phyloP scores from a whole-genome alignment of 2,113 vertebrate species.

The Beaufortia kweichowensis region DNA sequence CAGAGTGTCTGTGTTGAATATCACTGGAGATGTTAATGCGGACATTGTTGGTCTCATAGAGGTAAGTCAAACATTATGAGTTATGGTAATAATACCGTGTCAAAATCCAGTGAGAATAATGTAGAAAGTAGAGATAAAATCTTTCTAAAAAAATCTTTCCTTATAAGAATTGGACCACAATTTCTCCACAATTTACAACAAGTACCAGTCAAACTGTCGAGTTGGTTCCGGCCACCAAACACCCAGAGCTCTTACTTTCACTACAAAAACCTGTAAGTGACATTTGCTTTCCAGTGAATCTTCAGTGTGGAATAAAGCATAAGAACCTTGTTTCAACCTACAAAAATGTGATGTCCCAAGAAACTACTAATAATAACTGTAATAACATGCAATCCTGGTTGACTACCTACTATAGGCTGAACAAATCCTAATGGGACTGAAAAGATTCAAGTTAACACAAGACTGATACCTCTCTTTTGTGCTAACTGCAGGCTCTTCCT shows the following conservation, averaged over 20 bases:
- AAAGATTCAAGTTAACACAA: too few species aligned
- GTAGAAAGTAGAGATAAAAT: background rate
- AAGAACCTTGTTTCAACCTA: too few species aligned
- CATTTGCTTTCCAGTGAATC: background rate
- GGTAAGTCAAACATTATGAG: background rate
- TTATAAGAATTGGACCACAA: slow-evolving; percentile 30
- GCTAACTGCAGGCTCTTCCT: background rate
- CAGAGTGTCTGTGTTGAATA: background rate
- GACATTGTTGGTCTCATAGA: slow-evolving; percentile 10
- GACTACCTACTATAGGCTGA: too few species aligned
- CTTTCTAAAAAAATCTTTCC: too few species aligned
- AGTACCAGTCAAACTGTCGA: too few species aligned
- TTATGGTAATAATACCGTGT: background rate
- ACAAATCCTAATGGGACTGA: too few species aligned
- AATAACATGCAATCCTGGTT: too few species aligned
- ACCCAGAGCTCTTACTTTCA: background rate
- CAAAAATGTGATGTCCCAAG: too few species aligned
- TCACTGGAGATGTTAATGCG: background rate
- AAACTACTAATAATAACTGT: too few species aligned
- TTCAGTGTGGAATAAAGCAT: too few species aligned
- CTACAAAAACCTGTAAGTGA: slow-evolving; percentile 15
- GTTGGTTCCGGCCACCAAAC: background rate
- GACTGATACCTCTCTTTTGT: background rate
- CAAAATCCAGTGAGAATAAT: background rate
- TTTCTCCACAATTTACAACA: too few species aligned